Conservation (phyloP, 92 coral and sea anemone species). For the Heliopora coerulea region DNA sequence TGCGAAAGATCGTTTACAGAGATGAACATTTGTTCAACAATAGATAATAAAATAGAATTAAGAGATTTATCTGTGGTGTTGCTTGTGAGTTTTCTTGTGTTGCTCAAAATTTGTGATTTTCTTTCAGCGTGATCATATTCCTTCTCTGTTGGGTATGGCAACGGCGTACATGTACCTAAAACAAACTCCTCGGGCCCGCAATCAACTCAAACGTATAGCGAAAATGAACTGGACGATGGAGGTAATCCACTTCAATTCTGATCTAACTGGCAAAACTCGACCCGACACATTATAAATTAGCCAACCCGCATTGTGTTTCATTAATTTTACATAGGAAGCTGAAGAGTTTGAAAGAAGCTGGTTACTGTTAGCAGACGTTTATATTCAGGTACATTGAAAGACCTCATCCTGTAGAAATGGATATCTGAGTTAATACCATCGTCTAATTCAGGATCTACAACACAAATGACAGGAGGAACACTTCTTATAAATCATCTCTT, state of each 20-base stretch:
- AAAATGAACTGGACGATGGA: conserved; percentile 98
- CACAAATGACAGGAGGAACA: too few species aligned
- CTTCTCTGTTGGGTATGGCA: conserved; percentile 97
- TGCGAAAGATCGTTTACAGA: conserved; percentile 3
- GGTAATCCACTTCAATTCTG: conserved; percentile 47
- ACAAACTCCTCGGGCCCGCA: conserved; percentile 99
- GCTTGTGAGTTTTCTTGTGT: not conserved
- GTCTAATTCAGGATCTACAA: too few species aligned
- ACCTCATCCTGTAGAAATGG: not conserved
- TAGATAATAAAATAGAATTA: too few species aligned
- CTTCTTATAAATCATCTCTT: too few species aligned
- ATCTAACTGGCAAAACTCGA: too few species aligned
- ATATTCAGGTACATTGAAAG: conserved; percentile 70
- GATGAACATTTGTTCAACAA: too few species aligned
- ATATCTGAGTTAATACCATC: too few species aligned
- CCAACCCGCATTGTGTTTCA: too few species aligned
- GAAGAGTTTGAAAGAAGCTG: conserved; percentile 97
- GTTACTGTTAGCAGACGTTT: conserved; percentile 95
- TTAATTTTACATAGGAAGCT: conserved; percentile 61
- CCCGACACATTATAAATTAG: too few species aligned
- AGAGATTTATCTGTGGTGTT: not conserved
- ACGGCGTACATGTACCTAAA: conserved; percentile 98
- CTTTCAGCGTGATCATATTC: conserved; percentile 78
- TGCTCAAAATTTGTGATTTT: not conserved
- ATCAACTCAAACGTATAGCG: conserved; percentile 95